phyloP scores from a whole-genome alignment of 2,797 vertebrate genomes.

The Cuculus canorus region DNA sequence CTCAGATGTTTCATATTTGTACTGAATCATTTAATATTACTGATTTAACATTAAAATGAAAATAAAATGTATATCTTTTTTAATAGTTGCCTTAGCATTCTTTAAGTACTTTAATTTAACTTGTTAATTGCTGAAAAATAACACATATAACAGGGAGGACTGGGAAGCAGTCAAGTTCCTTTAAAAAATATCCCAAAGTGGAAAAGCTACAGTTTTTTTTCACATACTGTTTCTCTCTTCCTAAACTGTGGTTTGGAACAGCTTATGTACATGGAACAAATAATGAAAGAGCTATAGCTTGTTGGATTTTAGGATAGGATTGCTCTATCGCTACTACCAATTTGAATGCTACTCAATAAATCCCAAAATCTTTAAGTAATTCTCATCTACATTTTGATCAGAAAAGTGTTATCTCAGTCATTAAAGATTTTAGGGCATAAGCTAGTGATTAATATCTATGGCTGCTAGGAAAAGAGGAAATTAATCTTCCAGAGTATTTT shows the following conservation, averaged over 20 bases:
- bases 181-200: background rate
- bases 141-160: background rate
- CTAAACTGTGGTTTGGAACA: background rate
- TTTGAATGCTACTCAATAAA: background rate
- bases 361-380: background rate
- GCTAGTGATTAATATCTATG: background rate
- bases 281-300: background rate
- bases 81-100: background rate
- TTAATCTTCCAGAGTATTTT: background rate
- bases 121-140: background rate
- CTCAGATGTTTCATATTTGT: background rate
- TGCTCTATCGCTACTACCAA: background rate
- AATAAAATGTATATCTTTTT: background rate
- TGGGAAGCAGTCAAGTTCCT: background rate
- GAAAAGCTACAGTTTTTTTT: background rate
- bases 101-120: background rate
- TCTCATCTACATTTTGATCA: background rate
- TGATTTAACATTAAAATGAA: background rate
- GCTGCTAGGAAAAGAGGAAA: background rate
- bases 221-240: background rate
- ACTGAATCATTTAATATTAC: background rate
- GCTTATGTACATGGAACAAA: background rate
- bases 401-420: background rate
- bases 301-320: background rate
- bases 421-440: background rate